These are phyloP conservation scores for Enteromius trimaculatus DNA, from an alignment of 2,797 vertebrate species.

Conservation along the genomic window DNA sequence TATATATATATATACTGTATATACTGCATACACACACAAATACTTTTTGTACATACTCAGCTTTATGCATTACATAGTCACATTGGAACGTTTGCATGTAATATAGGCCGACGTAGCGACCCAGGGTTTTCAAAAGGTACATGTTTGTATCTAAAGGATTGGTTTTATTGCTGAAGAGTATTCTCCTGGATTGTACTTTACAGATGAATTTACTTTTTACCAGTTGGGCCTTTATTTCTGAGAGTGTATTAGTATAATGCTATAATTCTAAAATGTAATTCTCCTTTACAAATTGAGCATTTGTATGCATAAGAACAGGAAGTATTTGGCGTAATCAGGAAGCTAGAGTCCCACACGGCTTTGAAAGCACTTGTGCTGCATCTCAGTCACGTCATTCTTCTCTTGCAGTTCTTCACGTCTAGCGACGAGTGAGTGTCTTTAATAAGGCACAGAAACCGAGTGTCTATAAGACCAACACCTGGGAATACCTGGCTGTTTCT, in stretches of 20 bases:
- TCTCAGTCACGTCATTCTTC: not conserved
- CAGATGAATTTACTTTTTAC: too few relatives aligned
- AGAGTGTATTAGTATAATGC: not conserved
- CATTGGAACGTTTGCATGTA: too few relatives aligned
- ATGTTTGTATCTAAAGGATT: too few relatives aligned
- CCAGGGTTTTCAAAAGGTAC: not conserved
- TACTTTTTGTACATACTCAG: too few relatives aligned
- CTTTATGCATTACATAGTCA: too few relatives aligned
- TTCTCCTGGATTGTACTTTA: too few relatives aligned
- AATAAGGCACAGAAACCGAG: constrained; percentile 44
- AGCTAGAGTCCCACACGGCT: not conserved
- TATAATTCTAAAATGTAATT: not conserved
- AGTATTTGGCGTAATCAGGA: constrained; percentile 1
- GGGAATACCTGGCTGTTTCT: constrained; percentile 60
- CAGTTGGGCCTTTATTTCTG: too few relatives aligned
- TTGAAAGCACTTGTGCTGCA: not conserved
- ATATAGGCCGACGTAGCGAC: too few relatives aligned
- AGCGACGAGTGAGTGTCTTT: constrained; percentile 5
- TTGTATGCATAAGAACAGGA: not conserved
- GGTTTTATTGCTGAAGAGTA: too few relatives aligned
- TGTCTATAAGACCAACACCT: constrained; percentile 55
- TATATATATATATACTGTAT: too few relatives aligned
- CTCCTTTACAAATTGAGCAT: not conserved
- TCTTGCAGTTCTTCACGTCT: constrained; percentile 24
- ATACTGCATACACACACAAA: too few relatives aligned